These are phyloP conservation scores for Galendromus occidentalis DNA, from an alignment of 1,140 invertebrate genomes.

Conservation along the genomic window DNA sequence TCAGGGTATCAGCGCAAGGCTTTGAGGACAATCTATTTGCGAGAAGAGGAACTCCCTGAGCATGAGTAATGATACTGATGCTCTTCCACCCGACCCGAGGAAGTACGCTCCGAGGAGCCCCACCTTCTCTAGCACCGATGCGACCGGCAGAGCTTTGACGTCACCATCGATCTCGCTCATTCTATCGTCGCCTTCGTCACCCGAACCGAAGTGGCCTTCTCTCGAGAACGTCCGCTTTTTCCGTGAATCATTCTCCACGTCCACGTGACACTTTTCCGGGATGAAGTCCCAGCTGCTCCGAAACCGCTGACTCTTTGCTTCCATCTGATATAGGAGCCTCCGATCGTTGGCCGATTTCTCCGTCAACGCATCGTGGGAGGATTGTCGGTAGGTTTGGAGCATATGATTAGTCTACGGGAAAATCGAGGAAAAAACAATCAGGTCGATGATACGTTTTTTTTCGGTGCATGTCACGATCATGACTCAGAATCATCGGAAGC, in stretches of 20 bases:
- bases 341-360: background rate
- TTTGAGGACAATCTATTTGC: too few relatives aligned
- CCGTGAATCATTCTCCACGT: background rate
- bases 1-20: too few relatives aligned
- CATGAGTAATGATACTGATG: too few relatives aligned
- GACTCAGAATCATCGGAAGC: background rate
- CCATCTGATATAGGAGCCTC: background rate
- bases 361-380: background rate
- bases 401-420: background rate
- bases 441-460: too few relatives aligned
- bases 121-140: background rate
- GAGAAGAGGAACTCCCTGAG: too few relatives aligned
- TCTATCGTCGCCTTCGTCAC: background rate
- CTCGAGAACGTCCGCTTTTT: background rate
- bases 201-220: background rate
- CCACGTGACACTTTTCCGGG: background rate
- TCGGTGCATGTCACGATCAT: too few relatives aligned
- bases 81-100: too few relatives aligned
- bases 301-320: background rate
- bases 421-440: too few relatives aligned
- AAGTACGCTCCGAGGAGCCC: too few relatives aligned
- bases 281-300: background rate
- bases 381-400: background rate
- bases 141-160: background rate
- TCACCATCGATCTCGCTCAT: slow-evolving; percentile 8